Percentiles rank a stretch among this genome's conserved stretches.
Conservation (phyloP, 92 coral and sea anemone species). For the Epizoanthus illoricatus region DNA sequence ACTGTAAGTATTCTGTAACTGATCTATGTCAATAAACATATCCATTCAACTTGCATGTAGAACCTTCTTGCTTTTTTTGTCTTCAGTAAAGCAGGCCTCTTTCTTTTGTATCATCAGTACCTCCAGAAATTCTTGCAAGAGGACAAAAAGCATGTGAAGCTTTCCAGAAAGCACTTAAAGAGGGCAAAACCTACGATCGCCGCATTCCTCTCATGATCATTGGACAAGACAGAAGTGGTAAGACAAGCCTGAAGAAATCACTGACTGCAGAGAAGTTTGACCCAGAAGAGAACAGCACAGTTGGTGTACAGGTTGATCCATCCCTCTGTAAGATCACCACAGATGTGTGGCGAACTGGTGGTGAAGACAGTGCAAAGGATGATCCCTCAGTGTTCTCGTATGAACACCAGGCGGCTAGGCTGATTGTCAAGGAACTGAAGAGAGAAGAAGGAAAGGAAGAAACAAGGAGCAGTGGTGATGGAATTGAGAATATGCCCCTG, state of each 20-base stretch:
- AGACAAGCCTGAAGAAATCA: slow-evolving; percentile 65
- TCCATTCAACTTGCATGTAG: too few species aligned
- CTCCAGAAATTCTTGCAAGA: slow-evolving; percentile 66
- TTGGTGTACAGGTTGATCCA: slow-evolving; percentile 5
- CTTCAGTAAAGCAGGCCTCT: neutral
- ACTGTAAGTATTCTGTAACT: too few species aligned
- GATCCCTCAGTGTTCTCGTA: neutral
- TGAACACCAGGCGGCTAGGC: slow-evolving; percentile 16
- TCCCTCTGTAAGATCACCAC: slow-evolving; percentile 24
- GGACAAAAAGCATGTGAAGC: slow-evolving; percentile 53
- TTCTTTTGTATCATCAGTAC: slow-evolving; percentile 41
- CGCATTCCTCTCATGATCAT: slow-evolving; percentile 61
- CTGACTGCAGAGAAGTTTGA: slow-evolving; percentile 31
- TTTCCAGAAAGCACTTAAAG: slow-evolving; percentile 49
- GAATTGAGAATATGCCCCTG: too few species aligned
- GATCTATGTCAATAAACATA: too few species aligned
- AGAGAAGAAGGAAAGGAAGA: neutral
- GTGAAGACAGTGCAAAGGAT: neutral
- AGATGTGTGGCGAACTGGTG: slow-evolving; percentile 4
- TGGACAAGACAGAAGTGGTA: slow-evolving; percentile 67
- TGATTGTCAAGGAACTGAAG: neutral
- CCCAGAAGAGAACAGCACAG: slow-evolving; percentile 23
- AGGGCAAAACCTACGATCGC: slow-evolving; percentile 44
- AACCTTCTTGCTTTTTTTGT: too few species aligned
- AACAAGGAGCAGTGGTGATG: too few species aligned